Base-by-base conservation (phyloP, 2,797 vertebrate genomes). In the Malacoctenus gilli region DNA sequence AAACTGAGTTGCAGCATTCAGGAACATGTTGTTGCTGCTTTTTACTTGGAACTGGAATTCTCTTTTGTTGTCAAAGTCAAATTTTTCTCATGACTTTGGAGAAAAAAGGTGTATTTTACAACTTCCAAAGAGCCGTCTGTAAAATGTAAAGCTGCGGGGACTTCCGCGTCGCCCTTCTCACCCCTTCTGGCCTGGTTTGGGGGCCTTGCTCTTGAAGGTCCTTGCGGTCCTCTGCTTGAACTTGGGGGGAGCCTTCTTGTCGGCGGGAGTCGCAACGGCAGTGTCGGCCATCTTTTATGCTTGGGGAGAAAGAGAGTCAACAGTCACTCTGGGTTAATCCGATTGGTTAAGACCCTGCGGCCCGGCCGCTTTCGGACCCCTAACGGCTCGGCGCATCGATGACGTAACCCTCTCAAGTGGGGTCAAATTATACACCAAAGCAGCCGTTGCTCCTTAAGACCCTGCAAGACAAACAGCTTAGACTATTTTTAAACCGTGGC, bases 1-100 rank as follows among this genome's bases (percentile, higher is more conserved):
- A n/a, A n/a, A n/a, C n/a, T n/a, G n/a, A n/a, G 43, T 75, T 83
- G 73, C 86, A 94, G 88, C 94, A 97, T 93, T 93, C 95, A 62
- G 97, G n/a, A n/a, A n/a, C n/a, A n/a, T n/a, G n/a, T n/a, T n/a
- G n/a, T n/a, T n/a, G n/a, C n/a, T n/a, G n/a, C n/a, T n/a, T n/a
- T n/a, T n/a, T n/a, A n/a, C n/a, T n/a, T n/a, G n/a, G n/a, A n/a
- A n/a, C n/a, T n/a, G n/a, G n/a, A n/a, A n/a, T n/a, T n/a, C n/a
- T n/a, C n/a, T n/a, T n/a, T n/a, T n/a, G n/a, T n/a, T n/a, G n/a
- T n/a, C n/a, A n/a, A n/a, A n/a, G n/a, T n/a, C n/a, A n/a, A n/a
- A n/a, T n/a, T n/a, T n/a, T n/a, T n/a, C n/a, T n/a, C n/a, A n/a
- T n/a, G n/a, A n/a, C n/a, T n/a, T n/a, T n/a, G n/a, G n/a, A n/a